A percentile compares a stretch with the other conserved stretches of the same genome.
Conservation (phyloP, 2,888 invertebrate species). For the Erebia ligea region DNA sequence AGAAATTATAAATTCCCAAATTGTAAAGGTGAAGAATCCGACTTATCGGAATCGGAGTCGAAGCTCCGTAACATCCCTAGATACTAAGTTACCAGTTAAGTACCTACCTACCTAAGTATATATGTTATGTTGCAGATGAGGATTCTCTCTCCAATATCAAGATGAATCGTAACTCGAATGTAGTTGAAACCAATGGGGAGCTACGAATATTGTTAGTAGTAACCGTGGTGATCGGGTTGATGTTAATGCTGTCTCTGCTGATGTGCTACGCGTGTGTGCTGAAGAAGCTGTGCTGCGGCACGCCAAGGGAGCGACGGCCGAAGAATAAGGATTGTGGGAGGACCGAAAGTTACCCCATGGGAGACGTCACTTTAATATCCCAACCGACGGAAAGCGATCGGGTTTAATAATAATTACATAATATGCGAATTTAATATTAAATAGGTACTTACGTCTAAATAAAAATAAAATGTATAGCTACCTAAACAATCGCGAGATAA, state of each 20-base stretch:
- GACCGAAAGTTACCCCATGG: slow-evolving; percentile 83
- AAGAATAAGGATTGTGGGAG: slow-evolving; percentile 66
- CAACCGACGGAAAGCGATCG: slow-evolving; percentile 85
- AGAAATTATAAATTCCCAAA: too few species aligned
- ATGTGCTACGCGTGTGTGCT: slow-evolving; percentile 87
- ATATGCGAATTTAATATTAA: too few species aligned
- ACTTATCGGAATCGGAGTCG: too few species aligned
- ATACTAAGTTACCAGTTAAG: too few species aligned
- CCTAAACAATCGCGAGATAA: not conserved
- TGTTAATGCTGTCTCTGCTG: slow-evolving; percentile 85
- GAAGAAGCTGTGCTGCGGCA: slow-evolving; percentile 84
- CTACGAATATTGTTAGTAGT: slow-evolving; percentile 83
- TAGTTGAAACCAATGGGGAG: slow-evolving; percentile 79
- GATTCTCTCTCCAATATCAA: slow-evolving; percentile 34
- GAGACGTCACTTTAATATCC: slow-evolving; percentile 84
- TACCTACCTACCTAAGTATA: too few species aligned
- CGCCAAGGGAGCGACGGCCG: slow-evolving; percentile 73
- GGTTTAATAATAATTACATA: slow-evolving; percentile 52
- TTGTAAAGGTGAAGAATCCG: too few species aligned
- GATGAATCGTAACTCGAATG: slow-evolving; percentile 70
- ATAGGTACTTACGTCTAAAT: too few species aligned
- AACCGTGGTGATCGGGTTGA: slow-evolving; percentile 83
- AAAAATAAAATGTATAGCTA: not conserved
- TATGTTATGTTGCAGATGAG: slow-evolving; percentile 40
- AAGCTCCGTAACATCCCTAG: too few species aligned